Evolutionary conservation across 2,797 vertebrate genomes (phyloP), one percentile per base, ranked within the genome.

Genomic region (Alauda arvensis): DNA sequence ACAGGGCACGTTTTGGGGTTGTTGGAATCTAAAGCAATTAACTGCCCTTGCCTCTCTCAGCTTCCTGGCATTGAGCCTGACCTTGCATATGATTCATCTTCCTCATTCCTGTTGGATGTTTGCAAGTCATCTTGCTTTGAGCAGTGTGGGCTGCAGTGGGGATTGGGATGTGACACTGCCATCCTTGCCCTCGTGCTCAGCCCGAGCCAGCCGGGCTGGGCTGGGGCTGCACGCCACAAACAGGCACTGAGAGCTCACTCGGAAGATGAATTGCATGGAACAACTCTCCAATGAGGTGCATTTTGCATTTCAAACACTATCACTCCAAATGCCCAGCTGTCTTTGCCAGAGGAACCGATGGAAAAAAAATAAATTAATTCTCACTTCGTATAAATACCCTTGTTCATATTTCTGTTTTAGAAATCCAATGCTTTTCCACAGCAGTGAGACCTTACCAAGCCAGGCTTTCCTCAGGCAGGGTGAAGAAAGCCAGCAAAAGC

Each of bases 11-110:
- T 92, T 92, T 74, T 68, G 81, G 85, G 92, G 45, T 16, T 70
- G 71, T 8, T 83, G 91, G 87, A 88, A 93, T 88, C 85, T 72
- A 88, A 95, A 92, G 92, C 93, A 94, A 94, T 94, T 95, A 94
- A 80, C 72, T 62, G 79, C 85, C 91, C 78, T 69, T 82, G 80
- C 85, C 90, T 94, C 77, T 90, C 42, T 40, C 18, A 1, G 20
- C 63, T 87, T 87, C 42, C 90, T 91, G 91, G 94, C 85, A 5
- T 68, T 3, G 59, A 2, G 83, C 88, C 90, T 95, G 95, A 95
- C 92, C 94, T 95, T 94, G 93, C 91, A 85, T 77, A 75, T 67
- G 18, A 94, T 95, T 89, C 83, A 53, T 93, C 89, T 85, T 92
- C 91, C 87, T 90, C 87, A 26, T 82, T 82, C 39, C 57, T 51